Evolutionary conservation across 2,113 vertebrate genomes (phyloP).

Genomic region (Gavia stellata): DNA sequence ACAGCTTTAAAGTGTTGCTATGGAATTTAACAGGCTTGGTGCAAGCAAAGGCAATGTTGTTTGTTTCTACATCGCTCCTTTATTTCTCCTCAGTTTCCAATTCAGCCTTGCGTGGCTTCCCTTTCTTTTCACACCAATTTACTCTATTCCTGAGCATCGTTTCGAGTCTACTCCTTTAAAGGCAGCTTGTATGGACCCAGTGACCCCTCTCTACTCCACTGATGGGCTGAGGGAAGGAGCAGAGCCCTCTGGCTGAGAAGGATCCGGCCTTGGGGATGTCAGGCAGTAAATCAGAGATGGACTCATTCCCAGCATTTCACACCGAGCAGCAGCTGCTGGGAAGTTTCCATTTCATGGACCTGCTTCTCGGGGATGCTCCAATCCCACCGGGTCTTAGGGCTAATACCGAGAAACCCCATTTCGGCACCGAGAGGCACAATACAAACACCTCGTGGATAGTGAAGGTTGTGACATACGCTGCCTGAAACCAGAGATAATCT

Average conservation of each 20-base stretch:
- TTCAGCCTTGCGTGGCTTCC: background rate
- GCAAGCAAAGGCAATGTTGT: background rate
- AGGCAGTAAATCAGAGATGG: background rate
- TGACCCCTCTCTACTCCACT: background rate
- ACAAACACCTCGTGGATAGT: background rate
- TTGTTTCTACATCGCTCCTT: background rate
- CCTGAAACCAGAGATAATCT: background rate
- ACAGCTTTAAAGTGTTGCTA: background rate
- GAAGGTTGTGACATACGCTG: background rate
- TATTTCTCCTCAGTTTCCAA: background rate
- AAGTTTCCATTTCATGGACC: background rate
- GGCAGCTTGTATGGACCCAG: background rate
- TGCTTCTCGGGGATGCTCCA: background rate
- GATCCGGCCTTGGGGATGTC: rapidly evolving
- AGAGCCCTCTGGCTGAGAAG: background rate
- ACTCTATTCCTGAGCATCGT: background rate
- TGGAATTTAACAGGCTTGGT: background rate
- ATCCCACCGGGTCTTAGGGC: background rate
- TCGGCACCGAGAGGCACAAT: rapidly evolving
- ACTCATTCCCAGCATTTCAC: background rate
- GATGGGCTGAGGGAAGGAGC: background rate
- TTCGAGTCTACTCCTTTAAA: background rate
- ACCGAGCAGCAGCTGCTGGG: background rate
- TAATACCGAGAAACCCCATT: background rate
- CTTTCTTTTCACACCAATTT: background rate